Base-by-base conservation (phyloP, 2,797 vertebrate genomes). In the Pitangus sulphuratus region DNA sequence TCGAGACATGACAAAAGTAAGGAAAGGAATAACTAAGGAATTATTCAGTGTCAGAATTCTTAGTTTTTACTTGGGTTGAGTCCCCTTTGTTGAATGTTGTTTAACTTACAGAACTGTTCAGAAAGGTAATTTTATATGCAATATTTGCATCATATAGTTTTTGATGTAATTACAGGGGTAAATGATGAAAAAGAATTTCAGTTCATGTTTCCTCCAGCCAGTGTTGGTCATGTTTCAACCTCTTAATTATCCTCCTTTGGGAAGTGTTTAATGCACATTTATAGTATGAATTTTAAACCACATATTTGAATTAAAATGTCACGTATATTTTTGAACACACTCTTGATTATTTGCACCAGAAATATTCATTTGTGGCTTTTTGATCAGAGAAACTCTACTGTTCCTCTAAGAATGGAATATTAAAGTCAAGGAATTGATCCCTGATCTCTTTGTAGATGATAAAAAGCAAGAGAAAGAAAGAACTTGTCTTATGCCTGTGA, bases 1-100 rank as follows among this genome's bases (percentile, higher is more conserved):
- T 95, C 98, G 99, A 89, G 99, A 99, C 95, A 99, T 99, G 99
- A 99, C 99, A 30, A 99, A 99, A 98, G 99, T 99, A 96, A 98
- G 97, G 28, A 24, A 25, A 88, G 33, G 13, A 81, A 9, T 30
- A 45, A 44, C 11, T 39, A 0, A 53, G 31, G 15, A 64, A 30
- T 78, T 66, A 39, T 4, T 68, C 28, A 60, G 4, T 5, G 4
- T 31, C 47, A 80, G 26, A 90, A 45, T 47, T 65, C 39, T 71
- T 76, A 21, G 2, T 3, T 65, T 65, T 57, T 40, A 8, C 6
- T 51, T 26, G 2, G 56, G 44, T 62, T 39, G 53, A 84, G 24
- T 70, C 15, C 8, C 8, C 4, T 68, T 56, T 33, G 10, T 48
- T 65, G 50, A 45, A 8, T 33, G 4, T 15, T 75, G 48, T 28